phyloP scores from a whole-genome alignment of 2,113 vertebrate genomes.

The Ramphastos sulfuratus region DNA sequence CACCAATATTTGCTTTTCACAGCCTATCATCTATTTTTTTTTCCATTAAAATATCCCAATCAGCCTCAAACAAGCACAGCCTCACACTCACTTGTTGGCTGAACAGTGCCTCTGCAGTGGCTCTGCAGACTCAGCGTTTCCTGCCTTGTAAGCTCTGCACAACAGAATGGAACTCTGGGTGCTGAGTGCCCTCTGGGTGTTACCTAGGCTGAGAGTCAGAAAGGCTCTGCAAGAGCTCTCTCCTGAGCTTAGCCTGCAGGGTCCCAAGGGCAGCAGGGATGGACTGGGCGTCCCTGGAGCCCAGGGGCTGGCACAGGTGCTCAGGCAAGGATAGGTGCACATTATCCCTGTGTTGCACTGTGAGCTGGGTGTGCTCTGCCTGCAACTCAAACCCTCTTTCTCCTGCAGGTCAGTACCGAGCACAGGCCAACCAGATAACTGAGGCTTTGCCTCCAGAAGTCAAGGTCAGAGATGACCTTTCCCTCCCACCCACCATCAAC shows the following conservation, averaged over 20 bases:
- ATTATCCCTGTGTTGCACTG: not conserved
- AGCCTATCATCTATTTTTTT: too few species aligned
- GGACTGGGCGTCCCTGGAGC: not conserved
- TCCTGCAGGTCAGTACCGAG: constrained; percentile 60
- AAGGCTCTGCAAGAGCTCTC: not conserved
- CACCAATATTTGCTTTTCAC: too few species aligned
- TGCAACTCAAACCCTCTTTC: not conserved
- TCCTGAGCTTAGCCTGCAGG: not conserved
- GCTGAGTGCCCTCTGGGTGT: not conserved
- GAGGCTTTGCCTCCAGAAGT: constrained; percentile 82
- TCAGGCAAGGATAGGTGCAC: not conserved
- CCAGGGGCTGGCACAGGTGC: not conserved
- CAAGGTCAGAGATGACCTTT: constrained; percentile 75
- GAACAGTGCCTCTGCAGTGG: not conserved
- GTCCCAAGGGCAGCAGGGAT: not conserved
- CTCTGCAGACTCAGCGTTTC: not conserved
- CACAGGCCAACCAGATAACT: constrained; percentile 66
- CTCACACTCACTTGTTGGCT: not conserved
- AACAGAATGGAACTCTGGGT: not conserved
- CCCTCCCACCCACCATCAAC: constrained; percentile 80
- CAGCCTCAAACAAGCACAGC: too few species aligned
- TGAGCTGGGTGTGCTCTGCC: not conserved
- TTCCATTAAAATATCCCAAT: too few species aligned
- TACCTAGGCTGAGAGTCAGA: not conserved
- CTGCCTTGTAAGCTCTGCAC: not conserved